Evolutionary conservation across 1,140 invertebrate species (phyloP), one percentile per base, ranked within the genome.

Genomic region (Calliopsis andreniformis): DNA sequence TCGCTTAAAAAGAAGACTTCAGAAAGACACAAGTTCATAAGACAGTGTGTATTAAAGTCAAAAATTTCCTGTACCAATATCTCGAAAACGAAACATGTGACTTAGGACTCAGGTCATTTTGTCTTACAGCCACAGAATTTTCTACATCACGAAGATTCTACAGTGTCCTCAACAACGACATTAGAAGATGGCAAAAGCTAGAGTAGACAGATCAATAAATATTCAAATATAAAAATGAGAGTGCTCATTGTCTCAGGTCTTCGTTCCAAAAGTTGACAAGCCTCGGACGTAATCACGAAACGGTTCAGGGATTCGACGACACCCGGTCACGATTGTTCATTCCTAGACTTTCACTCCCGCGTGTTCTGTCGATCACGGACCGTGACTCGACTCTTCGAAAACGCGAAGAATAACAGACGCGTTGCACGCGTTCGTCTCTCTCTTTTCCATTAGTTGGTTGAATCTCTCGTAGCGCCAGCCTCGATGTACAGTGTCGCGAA

Each of bases 371-470:
- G 85, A 87, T 86, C 86, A 80, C 78, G 47, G 64, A 76, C 80
- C 86, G 83, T 88, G 87, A 88, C 87, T 88, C 70, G 85, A 76
- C 78, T 83, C 73, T 84, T 86, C 77, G 67, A 68, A 75, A 73
- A 82, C 76, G 70, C 79, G 78, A 63, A 66, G 85, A 63, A 79
- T 51, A 62, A 32, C 39, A 55, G 51, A 72, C 76, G 69, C 35
- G 68, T 85, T 84, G 72, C 82, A 82, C 56, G 73, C 49, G n/a
- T 42, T 85, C 84, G 76, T 83, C 84, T 75, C 49, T 70, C 62
- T 58, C n/a, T 68, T 78, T 84, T 85, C 72, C 56, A 64, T 51
- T 53, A 68, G 82, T 84, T 87, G 87, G 84, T 86, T 84, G 87
- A 86, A 85, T 85, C 79, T 43, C 32, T 63, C 79, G 73, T 62